Evolutionary conservation across 1,140 invertebrate genomes (phyloP).

Genomic region (Orchesella cincta): DNA sequence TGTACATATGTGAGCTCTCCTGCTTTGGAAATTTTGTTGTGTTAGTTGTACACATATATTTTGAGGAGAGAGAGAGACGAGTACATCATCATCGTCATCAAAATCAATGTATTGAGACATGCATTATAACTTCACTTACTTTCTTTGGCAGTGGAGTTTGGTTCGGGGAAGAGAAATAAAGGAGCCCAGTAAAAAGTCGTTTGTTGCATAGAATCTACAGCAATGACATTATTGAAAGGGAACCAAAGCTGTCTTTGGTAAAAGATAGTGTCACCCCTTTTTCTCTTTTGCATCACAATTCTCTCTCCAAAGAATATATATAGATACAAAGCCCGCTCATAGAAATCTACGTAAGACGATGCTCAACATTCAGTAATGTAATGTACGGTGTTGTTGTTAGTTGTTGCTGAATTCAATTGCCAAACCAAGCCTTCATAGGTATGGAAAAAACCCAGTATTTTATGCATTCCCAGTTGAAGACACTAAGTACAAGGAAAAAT

Average conservation of each 20-base stretch:
- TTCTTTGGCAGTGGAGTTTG: conserved; percentile 11
- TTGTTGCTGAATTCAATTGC: background rate
- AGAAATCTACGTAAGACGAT: background rate
- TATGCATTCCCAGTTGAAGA: background rate
- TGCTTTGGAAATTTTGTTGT: background rate
- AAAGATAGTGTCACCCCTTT: conserved; percentile 20
- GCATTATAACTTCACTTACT: conserved; percentile 21
- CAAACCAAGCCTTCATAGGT: too few species aligned
- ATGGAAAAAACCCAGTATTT: too few species aligned
- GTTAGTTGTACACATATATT: background rate
- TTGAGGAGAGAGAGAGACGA: background rate
- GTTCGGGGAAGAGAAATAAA: background rate
- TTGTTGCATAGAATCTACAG: background rate
- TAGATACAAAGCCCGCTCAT: background rate
- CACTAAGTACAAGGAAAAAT: background rate
- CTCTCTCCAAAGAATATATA: background rate
- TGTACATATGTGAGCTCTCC: too few species aligned
- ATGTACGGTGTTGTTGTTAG: too few species aligned
- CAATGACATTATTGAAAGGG: conserved; percentile 5
- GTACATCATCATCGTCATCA: conserved; percentile 18
- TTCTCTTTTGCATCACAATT: background rate
- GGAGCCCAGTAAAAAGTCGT: background rate
- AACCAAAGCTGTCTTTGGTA: background rate
- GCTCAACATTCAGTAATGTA: background rate
- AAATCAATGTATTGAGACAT: conserved; percentile 21